These are phyloP conservation scores for Cabera pusaria DNA, from an alignment of 2,888 invertebrate species.

Conservation along the genomic window DNA sequence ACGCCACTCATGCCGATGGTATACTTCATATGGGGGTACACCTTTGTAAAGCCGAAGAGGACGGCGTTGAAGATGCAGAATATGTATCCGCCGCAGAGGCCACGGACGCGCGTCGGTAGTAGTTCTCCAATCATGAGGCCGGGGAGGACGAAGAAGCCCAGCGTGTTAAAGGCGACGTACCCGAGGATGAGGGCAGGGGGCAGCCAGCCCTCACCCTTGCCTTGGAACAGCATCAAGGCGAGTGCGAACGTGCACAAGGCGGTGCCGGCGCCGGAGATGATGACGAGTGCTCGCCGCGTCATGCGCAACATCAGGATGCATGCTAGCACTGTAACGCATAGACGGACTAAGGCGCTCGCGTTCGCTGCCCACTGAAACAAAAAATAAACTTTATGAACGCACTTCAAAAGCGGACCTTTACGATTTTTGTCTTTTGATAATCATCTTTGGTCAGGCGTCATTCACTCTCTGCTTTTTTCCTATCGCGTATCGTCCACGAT, in stretches of 20 bases:
- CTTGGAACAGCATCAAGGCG: slow-evolving; percentile 57
- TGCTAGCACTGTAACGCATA: slow-evolving; percentile 85
- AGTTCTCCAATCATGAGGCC: slow-evolving; percentile 90
- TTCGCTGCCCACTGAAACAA: slow-evolving; percentile 83
- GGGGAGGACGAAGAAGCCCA: slow-evolving; percentile 89
- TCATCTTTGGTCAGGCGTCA: too few species aligned
- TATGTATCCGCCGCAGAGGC: slow-evolving; percentile 88
- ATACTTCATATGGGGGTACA: slow-evolving; percentile 85
- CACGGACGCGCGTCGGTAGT: slow-evolving; percentile 88
- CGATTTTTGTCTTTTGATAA: too few species aligned
- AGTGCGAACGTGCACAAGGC: slow-evolving; percentile 85
- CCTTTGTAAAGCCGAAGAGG: slow-evolving; percentile 87
- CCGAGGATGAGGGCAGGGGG: slow-evolving; percentile 77
- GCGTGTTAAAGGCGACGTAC: slow-evolving; percentile 89
- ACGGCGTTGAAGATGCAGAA: slow-evolving; percentile 88
- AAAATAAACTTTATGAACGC: too few species aligned
- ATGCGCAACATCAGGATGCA: slow-evolving; percentile 86
- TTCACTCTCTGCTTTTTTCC: too few species aligned
- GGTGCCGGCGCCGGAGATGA: slow-evolving; percentile 87
- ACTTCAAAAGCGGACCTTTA: too few species aligned
- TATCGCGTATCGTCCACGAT: too few species aligned
- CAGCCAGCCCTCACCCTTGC: slow-evolving; percentile 48
- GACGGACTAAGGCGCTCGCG: slow-evolving; percentile 86
- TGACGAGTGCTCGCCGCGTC: slow-evolving; percentile 85
- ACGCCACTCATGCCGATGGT: slow-evolving; percentile 86